phyloP scores from a whole-genome alignment of 2,797 vertebrate genomes.

The Phyllotis vaccarum region DNA sequence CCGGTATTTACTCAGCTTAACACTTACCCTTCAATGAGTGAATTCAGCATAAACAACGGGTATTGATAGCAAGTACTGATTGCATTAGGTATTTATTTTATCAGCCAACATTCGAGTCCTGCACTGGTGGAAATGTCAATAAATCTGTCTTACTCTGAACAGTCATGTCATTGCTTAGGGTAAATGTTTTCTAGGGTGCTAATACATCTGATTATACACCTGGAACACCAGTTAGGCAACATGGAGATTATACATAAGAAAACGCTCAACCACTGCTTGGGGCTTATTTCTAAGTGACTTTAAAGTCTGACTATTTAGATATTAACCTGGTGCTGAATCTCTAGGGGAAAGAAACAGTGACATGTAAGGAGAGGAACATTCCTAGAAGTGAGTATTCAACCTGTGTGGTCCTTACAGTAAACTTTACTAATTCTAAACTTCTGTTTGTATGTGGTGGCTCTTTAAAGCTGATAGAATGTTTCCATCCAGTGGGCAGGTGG shows the following conservation, averaged over 20 bases:
- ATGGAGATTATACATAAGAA: not conserved
- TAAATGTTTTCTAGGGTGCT: not conserved
- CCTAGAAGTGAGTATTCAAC: conserved; percentile 86
- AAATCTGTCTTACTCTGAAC: not conserved
- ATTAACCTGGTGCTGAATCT: conserved; percentile 39
- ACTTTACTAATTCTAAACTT: conserved; percentile 80
- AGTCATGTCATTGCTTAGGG: not conserved
- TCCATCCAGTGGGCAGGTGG: conserved; percentile 79
- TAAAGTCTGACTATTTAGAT: conserved; percentile 57
- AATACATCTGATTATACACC: not conserved
- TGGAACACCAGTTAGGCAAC: not conserved
- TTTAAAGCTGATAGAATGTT: conserved; percentile 83
- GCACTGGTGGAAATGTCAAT: not conserved
- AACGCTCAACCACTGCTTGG: not conserved
- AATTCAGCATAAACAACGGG: not conserved
- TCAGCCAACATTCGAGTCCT: not conserved
- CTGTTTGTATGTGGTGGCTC: conserved; percentile 73
- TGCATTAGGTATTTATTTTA: no score
- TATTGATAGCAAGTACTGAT: not conserved
- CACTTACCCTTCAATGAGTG: not conserved
- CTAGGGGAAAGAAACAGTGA: conserved; percentile 79
- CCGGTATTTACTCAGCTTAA: not conserved
- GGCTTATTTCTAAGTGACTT: conserved; percentile 74
- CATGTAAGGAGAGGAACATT: conserved; percentile 80
- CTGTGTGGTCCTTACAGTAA: conserved; percentile 87